A percentile compares a stretch with the other conserved stretches of the same genome.
phyloP scores from a whole-genome alignment of 2,797 vertebrate genomes.

The Phoeniculus purpureus region DNA sequence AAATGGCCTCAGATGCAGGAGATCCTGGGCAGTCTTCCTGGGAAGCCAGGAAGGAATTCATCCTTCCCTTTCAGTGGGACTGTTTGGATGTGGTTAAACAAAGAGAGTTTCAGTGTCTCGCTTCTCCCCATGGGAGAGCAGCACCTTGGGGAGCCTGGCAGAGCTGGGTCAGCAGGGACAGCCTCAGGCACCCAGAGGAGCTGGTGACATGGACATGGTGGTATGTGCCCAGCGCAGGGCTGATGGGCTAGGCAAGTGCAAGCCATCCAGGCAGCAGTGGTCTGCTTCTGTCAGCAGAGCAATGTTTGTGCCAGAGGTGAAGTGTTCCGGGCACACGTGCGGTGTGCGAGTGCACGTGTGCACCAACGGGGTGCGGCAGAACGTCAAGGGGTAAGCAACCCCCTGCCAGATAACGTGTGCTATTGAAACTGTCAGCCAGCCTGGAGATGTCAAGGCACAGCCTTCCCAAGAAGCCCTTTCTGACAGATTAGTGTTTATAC shows the following conservation, averaged over 20 bases:
- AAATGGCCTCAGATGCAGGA: rapidly evolving
- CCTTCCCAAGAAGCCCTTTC: neutral
- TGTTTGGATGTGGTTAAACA: neutral
- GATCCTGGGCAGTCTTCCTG: rapidly evolving
- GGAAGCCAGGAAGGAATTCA: neutral
- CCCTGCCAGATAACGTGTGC: neutral
- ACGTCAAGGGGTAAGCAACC: neutral
- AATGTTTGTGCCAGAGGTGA: neutral
- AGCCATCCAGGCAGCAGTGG: neutral
- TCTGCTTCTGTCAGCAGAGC: neutral
- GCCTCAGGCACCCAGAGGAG: neutral
- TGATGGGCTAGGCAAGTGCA: neutral
- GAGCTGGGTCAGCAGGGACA: constrained; percentile 27
- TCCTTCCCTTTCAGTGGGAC: neutral
- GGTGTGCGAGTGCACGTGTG: rapidly evolving
- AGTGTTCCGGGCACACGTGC: rapidly evolving
- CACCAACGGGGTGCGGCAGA: rapidly evolving
- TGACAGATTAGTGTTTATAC: constrained; percentile 16
- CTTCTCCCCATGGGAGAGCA: neutral
- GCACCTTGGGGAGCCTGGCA: neutral
- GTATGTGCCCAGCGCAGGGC: neutral
- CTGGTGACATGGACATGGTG: neutral
- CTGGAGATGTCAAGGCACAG: neutral
- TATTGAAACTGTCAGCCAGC: neutral
- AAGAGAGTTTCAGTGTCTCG: rapidly evolving